Evolutionary conservation across 2,113 vertebrate species (phyloP).

Genomic region (Hymenochirus boettgeri): DNA sequence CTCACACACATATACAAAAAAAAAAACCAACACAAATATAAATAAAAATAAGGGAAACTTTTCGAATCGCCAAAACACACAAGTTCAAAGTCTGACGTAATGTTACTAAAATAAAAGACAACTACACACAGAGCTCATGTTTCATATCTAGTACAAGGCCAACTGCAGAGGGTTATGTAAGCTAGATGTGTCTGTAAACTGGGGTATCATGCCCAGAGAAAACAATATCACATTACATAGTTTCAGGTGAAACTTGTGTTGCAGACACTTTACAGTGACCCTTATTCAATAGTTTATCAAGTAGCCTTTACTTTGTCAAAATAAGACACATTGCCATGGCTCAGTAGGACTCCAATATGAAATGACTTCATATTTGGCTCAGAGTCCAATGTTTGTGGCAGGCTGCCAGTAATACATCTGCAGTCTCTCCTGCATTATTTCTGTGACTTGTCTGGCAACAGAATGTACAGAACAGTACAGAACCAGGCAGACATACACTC

Average conservation of each 20-base stretch:
- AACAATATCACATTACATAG: slow-evolving; percentile 51
- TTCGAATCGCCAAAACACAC: too few species aligned
- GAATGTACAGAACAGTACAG: slow-evolving; percentile 50
- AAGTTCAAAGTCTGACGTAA: slow-evolving; percentile 60
- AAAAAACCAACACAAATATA: too few species aligned
- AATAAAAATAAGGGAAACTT: too few species aligned
- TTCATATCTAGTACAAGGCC: slow-evolving; percentile 70
- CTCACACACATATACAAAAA: too few species aligned
- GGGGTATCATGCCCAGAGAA: slow-evolving; percentile 46
- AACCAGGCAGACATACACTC: slow-evolving; percentile 45
- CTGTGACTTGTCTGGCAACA: slow-evolving; percentile 57
- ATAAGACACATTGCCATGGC: slow-evolving; percentile 69
- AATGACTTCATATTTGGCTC: slow-evolving; percentile 80
- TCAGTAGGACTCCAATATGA: slow-evolving; percentile 68
- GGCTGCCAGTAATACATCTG: slow-evolving; percentile 66
- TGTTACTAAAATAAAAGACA: slow-evolving; percentile 79
- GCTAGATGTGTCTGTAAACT: slow-evolving; percentile 43
- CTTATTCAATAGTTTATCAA: slow-evolving; percentile 61
- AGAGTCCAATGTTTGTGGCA: slow-evolving; percentile 60
- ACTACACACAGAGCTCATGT: slow-evolving; percentile 76
- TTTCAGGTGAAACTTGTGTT: slow-evolving; percentile 53
- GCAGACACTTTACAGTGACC: slow-evolving; percentile 50
- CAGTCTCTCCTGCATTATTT: slow-evolving; percentile 53
- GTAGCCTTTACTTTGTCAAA: slow-evolving; percentile 72
- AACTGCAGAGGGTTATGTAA: slow-evolving; percentile 57